Conservation (phyloP, 1,140 invertebrate species). For the Colletes latitarsis region DNA sequence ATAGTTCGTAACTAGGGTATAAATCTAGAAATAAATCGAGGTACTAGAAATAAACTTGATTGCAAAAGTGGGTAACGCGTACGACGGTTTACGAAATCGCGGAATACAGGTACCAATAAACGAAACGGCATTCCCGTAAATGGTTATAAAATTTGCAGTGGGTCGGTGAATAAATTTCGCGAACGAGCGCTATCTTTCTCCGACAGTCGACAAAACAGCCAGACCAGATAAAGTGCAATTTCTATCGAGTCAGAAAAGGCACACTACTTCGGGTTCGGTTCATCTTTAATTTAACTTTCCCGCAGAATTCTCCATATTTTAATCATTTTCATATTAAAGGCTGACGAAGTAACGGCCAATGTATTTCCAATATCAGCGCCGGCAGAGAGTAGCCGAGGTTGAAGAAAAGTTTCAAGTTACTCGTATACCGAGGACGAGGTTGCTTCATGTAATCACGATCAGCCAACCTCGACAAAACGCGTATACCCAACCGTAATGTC, state of each 20-base stretch:
- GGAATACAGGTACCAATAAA: conserved; percentile 1
- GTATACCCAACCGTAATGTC: not conserved
- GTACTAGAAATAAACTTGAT: not conserved
- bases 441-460: conserved; percentile 26
- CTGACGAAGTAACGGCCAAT: conserved; percentile 58
- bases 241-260: conserved; percentile 6
- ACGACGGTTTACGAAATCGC: not conserved
- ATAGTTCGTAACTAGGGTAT: too few species aligned
- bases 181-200: conserved; percentile 11
- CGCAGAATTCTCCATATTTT: conserved; percentile 62
- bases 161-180: conserved; percentile 31
- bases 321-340: conserved; percentile 69
- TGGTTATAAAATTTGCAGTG: conserved; percentile 16
- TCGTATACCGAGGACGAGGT: not conserved
- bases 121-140: not conserved
- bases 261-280: conserved; percentile 26
- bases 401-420: conserved; percentile 45
- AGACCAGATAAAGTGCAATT: conserved; percentile 39
- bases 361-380: conserved; percentile 58
- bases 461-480: conserved; percentile 21
- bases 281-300: conserved; percentile 72
- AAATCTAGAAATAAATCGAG: too few species aligned
- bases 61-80: too few species aligned
- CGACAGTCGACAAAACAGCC: conserved; percentile 41
- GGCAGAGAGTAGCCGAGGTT: not conserved